Percentiles rank a stretch among this genome's conserved stretches.
Evolutionary conservation across 2,888 invertebrate genomes (phyloP).

Genomic region (Nomada fucata): DNA sequence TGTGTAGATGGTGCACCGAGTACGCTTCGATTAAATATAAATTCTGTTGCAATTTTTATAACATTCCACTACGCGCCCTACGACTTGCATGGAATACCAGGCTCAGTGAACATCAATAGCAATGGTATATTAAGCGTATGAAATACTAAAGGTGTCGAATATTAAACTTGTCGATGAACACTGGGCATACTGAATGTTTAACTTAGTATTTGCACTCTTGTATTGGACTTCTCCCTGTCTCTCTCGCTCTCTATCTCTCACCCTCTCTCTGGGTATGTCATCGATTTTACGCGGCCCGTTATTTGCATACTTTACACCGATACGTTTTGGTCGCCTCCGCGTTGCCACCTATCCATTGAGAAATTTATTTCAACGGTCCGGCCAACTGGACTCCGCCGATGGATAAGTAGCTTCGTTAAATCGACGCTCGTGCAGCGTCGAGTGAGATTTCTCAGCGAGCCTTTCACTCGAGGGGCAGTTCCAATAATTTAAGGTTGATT

Average conservation of each 20-base stretch:
- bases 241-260: background rate
- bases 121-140: too few relatives aligned
- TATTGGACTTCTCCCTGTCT: background rate
- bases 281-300: conserved; percentile 67
- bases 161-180: too few relatives aligned
- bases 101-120: too few relatives aligned
- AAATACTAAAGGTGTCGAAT: too few relatives aligned
- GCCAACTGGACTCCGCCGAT: conserved; percentile 48
- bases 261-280: conserved; percentile 37
- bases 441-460: conserved; percentile 10
- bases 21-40: too few relatives aligned
- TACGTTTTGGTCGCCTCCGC: conserved; percentile 54
- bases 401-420: conserved; percentile 52
- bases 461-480: too few relatives aligned
- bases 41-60: too few relatives aligned
- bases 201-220: conserved; percentile 4
- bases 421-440: conserved; percentile 7
- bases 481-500: too few relatives aligned
- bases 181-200: too few relatives aligned
- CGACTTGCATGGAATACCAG: too few relatives aligned
- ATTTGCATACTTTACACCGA: conserved; percentile 67
- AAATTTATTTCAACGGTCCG: conserved; percentile 64
- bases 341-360: conserved; percentile 48
- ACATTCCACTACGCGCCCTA: too few relatives aligned
- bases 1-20: too few relatives aligned